These are phyloP conservation scores for Myioborus melanocephalus DNA, from an alignment of 2,797 vertebrate genomes.

Conservation along the genomic window DNA sequence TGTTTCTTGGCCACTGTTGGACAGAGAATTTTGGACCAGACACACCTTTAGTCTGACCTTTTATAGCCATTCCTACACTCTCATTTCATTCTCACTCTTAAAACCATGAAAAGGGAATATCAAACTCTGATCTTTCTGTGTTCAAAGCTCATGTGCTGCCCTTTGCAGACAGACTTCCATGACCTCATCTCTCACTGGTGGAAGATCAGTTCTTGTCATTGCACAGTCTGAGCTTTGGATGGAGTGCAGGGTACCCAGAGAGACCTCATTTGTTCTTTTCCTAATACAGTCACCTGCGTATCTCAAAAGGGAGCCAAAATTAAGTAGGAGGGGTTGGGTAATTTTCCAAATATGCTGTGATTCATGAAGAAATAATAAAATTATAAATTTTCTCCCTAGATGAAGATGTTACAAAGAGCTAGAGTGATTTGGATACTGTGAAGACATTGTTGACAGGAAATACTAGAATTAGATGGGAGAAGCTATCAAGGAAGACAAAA, in stretches of 20 bases:
- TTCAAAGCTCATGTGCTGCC: rapidly evolving
- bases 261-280: not conserved
- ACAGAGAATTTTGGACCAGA: not conserved
- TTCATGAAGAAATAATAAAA: not conserved
- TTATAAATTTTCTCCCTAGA: not conserved
- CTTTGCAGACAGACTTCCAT: not conserved
- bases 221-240: not conserved
- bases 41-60: not conserved
- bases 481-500: not conserved
- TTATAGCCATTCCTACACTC: not conserved
- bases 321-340: not conserved
- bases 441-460: not conserved
- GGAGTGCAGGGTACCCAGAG: not conserved
- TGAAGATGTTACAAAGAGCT: not conserved
- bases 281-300: not conserved
- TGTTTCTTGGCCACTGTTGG: not conserved
- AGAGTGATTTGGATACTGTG: not conserved
- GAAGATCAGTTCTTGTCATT: not conserved
- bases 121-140: not conserved
- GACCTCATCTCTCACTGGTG: not conserved
- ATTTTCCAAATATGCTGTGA: not conserved
- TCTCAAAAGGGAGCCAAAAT: not conserved
- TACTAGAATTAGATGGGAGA: not conserved
- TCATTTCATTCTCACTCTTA: not conserved
- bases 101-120: not conserved